Evolutionary conservation across 2,888 invertebrate genomes (phyloP), one percentile per base, ranked within the genome.

Genomic region (Onchidella celtica): DNA sequence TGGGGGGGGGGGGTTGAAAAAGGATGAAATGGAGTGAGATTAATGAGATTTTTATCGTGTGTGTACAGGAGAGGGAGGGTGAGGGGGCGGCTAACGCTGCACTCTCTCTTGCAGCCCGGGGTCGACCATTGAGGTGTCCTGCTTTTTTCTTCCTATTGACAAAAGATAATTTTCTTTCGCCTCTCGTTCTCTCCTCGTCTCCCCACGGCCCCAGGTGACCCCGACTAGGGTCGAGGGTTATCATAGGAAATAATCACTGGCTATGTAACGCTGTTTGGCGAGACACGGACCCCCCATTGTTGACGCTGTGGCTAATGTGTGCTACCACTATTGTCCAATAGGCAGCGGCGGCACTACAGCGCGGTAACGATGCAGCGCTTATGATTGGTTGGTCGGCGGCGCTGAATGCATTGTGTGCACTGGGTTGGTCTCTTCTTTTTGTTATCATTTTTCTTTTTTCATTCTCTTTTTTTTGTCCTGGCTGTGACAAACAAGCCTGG

Each of bases 121-220:
- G 2, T 55, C 32, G 55, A 11, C 17, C 29, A 29, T 17, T 70
- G 55, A 55, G 32, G 55, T 55, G 9, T 27, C 69, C 38, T 57
- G n/a, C n/a, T n/a, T 34, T 32, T 57, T n/a, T 57, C 32, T 34
- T 11, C 34, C 32, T 11, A n/a, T 57, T n/a, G 57, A 72, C 72
- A 72, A 72, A 72, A 72, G 72, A 55, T 57, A 32, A 72, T 72
- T 32, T 57, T 72, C 72, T 72, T 29, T 34, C 21, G 34, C 21
- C n/a, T 34, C 32, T 55, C 57, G 4, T 29, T 72, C 32, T 11
- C 32, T 34, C 29, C 70, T n/a, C n/a, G 55, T n/a, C 57, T 72
- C 55, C 72, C 72, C 72, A 72, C 72, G 72, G 72, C 72, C 72
- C 27, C 72, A 72, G 57, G 72, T 72, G 72, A 72, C 72, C 72